Percentiles rank a stretch among this genome's conserved stretches.
phyloP scores from a whole-genome alignment of 2,113 vertebrate genomes.

The Larimichthys polyactis region DNA sequence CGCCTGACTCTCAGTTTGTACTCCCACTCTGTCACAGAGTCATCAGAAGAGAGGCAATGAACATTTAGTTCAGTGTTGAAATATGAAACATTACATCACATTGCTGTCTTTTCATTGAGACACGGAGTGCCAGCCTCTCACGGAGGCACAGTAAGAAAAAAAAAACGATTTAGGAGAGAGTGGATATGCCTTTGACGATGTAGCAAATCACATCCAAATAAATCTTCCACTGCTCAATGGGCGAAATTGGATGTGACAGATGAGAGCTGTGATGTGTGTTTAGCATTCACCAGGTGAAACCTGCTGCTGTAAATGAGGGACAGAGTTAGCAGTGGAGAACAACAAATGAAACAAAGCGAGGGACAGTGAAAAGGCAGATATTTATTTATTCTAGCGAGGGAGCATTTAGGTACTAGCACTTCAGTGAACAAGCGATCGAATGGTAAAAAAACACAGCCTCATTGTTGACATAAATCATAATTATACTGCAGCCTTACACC shows the following conservation, averaged over 20 bases:
- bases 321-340: slow-evolving; percentile 10
- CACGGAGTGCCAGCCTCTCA: neutral
- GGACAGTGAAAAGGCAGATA: slow-evolving; percentile 11
- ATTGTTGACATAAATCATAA: slow-evolving; percentile 75
- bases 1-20: neutral
- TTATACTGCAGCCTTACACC: slow-evolving; percentile 49
- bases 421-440: slow-evolving; percentile 73
- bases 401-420: slow-evolving; percentile 60
- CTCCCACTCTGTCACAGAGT: neutral
- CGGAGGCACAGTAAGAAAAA: neutral
- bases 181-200: slow-evolving; percentile 20
- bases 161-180: slow-evolving; percentile 15
- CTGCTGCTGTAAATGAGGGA: slow-evolving; percentile 27
- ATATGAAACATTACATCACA: neutral
- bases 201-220: slow-evolving; percentile 38
- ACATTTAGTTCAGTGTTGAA: slow-evolving; percentile 13
- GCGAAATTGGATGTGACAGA: slow-evolving; percentile 24
- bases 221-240: slow-evolving; percentile 33
- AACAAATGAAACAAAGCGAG: slow-evolving; percentile 9
- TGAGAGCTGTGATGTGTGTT: slow-evolving; percentile 33
- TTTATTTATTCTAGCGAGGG: slow-evolving; percentile 53
- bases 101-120: slow-evolving; percentile 9
- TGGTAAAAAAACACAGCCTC: slow-evolving; percentile 58
- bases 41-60: neutral
- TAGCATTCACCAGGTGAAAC: slow-evolving; percentile 47